A percentile compares a stretch with the other conserved stretches of the same genome.
phyloP scores from a whole-genome alignment of 2,797 vertebrate genomes.

The Hoplostethus mediterraneus region DNA sequence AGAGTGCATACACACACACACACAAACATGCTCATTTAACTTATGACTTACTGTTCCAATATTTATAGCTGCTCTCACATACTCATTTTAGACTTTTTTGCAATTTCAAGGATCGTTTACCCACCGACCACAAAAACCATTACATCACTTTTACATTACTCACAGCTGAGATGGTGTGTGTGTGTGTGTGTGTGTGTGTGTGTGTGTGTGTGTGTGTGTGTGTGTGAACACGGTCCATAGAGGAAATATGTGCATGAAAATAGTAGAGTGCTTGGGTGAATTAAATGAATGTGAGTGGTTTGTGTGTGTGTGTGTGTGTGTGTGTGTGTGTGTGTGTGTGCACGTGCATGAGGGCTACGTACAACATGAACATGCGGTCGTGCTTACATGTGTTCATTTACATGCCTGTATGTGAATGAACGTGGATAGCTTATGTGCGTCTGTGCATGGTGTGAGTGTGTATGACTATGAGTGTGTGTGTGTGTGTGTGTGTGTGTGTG shows the following conservation, averaged over 20 bases:
- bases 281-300: not conserved
- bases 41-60: conserved; percentile 72
- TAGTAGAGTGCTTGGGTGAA: conserved; percentile 12
- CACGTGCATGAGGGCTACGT: no score
- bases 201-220: conserved; percentile 41
- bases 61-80: conserved; percentile 73
- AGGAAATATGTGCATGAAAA: conserved; percentile 19
- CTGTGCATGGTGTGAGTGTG: conserved; percentile 1
- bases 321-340: no score
- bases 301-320: conserved; percentile 4
- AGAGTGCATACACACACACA: conserved; percentile 12
- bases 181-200: conserved; percentile 35
- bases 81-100: conserved; percentile 80
- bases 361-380: not conserved
- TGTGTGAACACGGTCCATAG: conserved; percentile 28
- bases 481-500: conserved; percentile 5
- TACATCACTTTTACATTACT: conserved; percentile 81
- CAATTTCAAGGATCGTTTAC: conserved; percentile 89
- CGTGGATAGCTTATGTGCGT: not conserved
- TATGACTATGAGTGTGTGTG: not conserved
- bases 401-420: not conserved
- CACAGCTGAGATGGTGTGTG: conserved; percentile 65
- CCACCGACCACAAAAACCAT: conserved; percentile 76
- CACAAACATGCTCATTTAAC: conserved; percentile 54
- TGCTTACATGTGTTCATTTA: not conserved